Base-by-base conservation (phyloP, 1,140 invertebrate species). In the Drosophila tropicalis region DNA sequence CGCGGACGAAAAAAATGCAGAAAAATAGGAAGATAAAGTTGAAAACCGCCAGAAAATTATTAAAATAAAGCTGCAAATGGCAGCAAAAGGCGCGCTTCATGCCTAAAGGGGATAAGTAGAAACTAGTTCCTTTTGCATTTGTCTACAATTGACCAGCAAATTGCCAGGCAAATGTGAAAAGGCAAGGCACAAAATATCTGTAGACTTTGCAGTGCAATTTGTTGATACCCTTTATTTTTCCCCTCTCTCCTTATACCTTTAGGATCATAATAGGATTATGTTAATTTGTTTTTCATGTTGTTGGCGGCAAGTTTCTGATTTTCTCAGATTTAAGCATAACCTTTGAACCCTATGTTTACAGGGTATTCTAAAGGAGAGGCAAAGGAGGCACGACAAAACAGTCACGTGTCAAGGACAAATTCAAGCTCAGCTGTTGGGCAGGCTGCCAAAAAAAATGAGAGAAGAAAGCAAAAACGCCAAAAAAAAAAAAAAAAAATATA, bases 111-210 rank as follows among this genome's bases (percentile, higher is more conserved):
- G 61, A 40, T 47, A 47, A 41, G 4, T 0, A 39, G 12, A 62
- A 62, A 72, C 32, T 10, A n/a, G n/a, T 13, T 63, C 44, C 3
- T 10, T 32, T 25, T 25, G 44, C 51, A 77, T 73, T 29, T 67
- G 70, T 70, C 64, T 67, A 82, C 67, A 82, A 82, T 82, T 78
- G 79, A 72, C 69, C 79, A 81, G 79, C 66, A 73, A 81, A 81
- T 81, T 81, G 73, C 69, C 79, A 57, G 19, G 55, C 72, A 65
- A 73, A 51, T 36, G 54, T 39, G 29, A 47, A 67, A 62, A 62
- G 5, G 5, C 15, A 17, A 44, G n/a, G 41, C 13, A 29, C 29
- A 29, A 29, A 29, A 3, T 10, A 10, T 10, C 0, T 36, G 34
- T 36, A 12, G 29, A 29, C 29, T 5, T 29, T 29, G 29, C 5